Base-by-base conservation (phyloP, 1,140 invertebrate genomes). In the Bombus haemorrhoidalis region DNA sequence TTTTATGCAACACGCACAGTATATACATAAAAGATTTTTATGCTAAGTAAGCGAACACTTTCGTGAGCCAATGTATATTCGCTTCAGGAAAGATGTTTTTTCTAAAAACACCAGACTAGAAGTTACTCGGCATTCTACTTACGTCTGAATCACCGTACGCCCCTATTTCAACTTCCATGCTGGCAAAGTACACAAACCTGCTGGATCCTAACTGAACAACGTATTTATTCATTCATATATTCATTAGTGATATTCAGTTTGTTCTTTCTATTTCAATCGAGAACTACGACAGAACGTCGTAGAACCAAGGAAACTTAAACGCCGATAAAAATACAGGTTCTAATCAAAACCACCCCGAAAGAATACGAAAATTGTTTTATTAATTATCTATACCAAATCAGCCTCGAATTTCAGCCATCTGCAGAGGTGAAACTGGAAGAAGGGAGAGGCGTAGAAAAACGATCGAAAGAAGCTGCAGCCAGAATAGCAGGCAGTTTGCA, bases 191-290 rank as follows among this genome's bases (percentile, higher is more conserved):
- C 41, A 43, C 66, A 89, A 81, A 81, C 66, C 41, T 13, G 10
- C 66, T 53, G 34, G 53, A 88, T 78, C 68, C 62, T 39, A 53
- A 15, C 69, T 66, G 57, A 84, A 37, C 57, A 68, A 77, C 74
- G 57, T 59, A 62, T 76, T 89, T 88, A 81, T 74, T 57, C 88
- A 89, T 89, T 89, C 79, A 78, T 82, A 82, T 89, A 89, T 89
- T 88, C 83, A 78, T 85, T 88, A 82, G 82, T n/a, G 37, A 86
- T 53, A 74, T 83, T 69, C 64, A 62, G 72, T 34, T 62, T 25
- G 34, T 79, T 86, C 66, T 34, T 53, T 53, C 47, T 53, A 22
- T 53, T 53, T 53, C 47, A 53, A 53, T 22, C 5, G 47, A 8
- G 18, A 53, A 53, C 47, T 53, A 22, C 47, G 47, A 53, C 18